Conservation (phyloP, 1,140 invertebrate genomes). For the Chymomyza costata region DNA sequence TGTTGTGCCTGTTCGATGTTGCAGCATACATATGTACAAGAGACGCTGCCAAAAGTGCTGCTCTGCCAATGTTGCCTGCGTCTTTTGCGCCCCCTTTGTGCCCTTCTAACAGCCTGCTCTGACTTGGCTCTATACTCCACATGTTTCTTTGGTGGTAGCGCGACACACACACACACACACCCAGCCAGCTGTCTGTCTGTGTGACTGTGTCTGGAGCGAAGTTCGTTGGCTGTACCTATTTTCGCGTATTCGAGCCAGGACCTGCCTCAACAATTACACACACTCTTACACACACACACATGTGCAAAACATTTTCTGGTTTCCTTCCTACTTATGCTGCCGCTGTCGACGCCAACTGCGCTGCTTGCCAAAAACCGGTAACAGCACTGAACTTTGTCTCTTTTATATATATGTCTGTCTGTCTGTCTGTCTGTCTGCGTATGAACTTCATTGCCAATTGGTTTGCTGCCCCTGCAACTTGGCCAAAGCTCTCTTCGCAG, state of each 20-base stretch:
- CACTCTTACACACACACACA: slow-evolving; percentile 17
- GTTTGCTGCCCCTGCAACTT: slow-evolving; percentile 11
- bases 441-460: too few relatives aligned
- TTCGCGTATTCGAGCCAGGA: slow-evolving; percentile 68
- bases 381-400: too few relatives aligned
- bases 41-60: slow-evolving; percentile 39
- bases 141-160: slow-evolving; percentile 55
- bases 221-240: slow-evolving; percentile 75
- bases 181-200: slow-evolving; percentile 1
- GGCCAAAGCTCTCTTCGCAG: slow-evolving; percentile 1
- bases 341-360: slow-evolving; percentile 20
- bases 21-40: slow-evolving; percentile 42
- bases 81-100: slow-evolving; percentile 40
- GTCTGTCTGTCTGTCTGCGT: neutral
- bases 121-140: slow-evolving; percentile 52
- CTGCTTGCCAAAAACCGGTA: slow-evolving; percentile 34
- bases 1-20: slow-evolving; percentile 41
- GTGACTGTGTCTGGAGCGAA: slow-evolving; percentile 48
- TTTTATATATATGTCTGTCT: neutral
- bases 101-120: slow-evolving; percentile 12
- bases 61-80: slow-evolving; percentile 8
- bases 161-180: slow-evolving; percentile 22
- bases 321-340: slow-evolving; percentile 63
- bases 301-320: slow-evolving; percentile 41
- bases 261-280: slow-evolving; percentile 72